phyloP scores from a whole-genome alignment of 2,797 vertebrate genomes.

The Myotis planiceps region DNA sequence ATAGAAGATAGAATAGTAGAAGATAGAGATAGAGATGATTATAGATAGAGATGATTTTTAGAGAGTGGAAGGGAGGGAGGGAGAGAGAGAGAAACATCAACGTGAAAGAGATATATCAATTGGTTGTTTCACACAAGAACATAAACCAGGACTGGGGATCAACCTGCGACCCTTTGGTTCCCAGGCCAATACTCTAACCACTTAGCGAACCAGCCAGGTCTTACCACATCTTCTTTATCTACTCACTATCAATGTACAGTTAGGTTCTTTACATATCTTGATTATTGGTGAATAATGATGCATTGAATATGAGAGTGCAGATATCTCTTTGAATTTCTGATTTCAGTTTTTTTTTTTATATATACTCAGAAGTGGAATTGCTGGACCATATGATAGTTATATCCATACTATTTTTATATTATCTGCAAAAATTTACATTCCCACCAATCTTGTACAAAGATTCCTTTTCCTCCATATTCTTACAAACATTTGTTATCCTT shows the following conservation, averaged over 20 bases:
- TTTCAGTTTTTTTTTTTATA: not conserved
- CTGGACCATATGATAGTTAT: not conserved
- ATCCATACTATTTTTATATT: not conserved
- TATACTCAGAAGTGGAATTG: not conserved
- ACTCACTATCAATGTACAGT: not conserved
- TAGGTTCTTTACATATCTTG: not conserved
- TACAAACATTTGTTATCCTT: not conserved
- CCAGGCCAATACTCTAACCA: not conserved
- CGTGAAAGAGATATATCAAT: not conserved
- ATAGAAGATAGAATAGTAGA: not conserved
- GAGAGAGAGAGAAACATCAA: not conserved
- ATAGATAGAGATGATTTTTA: not conserved
- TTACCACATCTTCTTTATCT: not conserved
- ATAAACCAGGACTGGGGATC: not conserved
- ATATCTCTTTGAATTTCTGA: not conserved
- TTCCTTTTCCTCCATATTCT: not conserved
- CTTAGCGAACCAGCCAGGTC: accelerated
- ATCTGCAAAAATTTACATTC: not conserved
- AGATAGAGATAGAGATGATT: not conserved
- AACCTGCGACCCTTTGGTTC: not conserved
- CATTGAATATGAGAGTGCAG: not conserved
- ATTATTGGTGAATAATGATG: not conserved
- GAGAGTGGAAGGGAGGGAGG: not conserved
- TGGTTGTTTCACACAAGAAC: not conserved
- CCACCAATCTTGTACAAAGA: not conserved